These are phyloP conservation scores for Drosophila affinis DNA, from an alignment of 2,888 invertebrate species.

Conservation along the genomic window DNA sequence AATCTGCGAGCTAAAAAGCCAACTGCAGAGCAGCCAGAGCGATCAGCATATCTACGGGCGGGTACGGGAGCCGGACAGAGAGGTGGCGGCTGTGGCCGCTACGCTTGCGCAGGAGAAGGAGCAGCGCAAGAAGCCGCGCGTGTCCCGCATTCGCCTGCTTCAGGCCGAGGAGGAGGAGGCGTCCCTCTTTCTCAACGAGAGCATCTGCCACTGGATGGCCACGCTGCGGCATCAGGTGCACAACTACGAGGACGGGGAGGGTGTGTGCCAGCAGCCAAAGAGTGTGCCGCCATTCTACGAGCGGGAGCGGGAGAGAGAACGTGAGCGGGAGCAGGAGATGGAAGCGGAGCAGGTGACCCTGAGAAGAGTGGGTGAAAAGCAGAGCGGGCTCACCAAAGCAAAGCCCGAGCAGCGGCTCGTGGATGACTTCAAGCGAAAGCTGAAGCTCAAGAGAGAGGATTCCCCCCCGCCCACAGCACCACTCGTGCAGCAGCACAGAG, in stretches of 20 bases:
- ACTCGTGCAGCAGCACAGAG: conserved; percentile 21
- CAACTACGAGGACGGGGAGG: conserved; percentile 73
- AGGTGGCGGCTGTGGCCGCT: not conserved
- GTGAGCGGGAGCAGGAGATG: conserved; percentile 2
- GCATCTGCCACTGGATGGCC: conserved; percentile 82
- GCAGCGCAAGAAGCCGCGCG: conserved; percentile 53
- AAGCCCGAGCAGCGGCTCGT: conserved; percentile 66
- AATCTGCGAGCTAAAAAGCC: conserved; percentile 81
- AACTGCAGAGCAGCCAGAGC: conserved; percentile 74
- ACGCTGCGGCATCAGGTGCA: conserved; percentile 80
- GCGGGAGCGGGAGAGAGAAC: conserved; percentile 23
- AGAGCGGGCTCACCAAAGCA: not conserved
- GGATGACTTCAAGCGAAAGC: conserved; percentile 80
- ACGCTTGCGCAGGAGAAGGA: conserved; percentile 7
- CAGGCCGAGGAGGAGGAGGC: conserved; percentile 15
- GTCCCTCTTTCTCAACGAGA: conserved; percentile 72
- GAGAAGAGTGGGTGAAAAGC: conserved; percentile 17
- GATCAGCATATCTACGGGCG: conserved; percentile 83
- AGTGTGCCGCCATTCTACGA: conserved; percentile 79
- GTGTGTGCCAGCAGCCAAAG: conserved; percentile 77
- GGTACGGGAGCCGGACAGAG: conserved; percentile 41
- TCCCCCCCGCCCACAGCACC: not conserved
- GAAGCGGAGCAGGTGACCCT: conserved; percentile 32
- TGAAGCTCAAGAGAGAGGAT: conserved; percentile 72
- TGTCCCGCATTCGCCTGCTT: conserved; percentile 61